These are phyloP conservation scores for Anseranas semipalmata DNA, from an alignment of 2,113 vertebrate species.

Conservation along the genomic window DNA sequence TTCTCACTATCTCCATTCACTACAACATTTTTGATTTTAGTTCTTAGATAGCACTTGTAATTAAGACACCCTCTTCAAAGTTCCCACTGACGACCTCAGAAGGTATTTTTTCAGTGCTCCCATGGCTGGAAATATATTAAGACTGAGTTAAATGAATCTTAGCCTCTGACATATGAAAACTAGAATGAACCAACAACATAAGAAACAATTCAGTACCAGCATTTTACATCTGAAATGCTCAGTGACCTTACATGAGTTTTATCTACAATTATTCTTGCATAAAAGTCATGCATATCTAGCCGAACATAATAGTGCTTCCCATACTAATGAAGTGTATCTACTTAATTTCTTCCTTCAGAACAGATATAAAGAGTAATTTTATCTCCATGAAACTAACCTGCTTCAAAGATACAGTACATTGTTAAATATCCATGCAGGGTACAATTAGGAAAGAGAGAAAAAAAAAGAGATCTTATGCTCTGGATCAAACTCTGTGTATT, in stretches of 20 bases:
- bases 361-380: background rate
- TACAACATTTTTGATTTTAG: background rate
- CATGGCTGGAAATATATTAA: background rate
- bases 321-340: background rate
- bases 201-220: background rate
- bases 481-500: background rate
- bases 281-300: background rate
- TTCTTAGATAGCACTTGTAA: background rate
- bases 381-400: background rate
- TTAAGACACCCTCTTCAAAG: background rate
- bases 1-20: background rate
- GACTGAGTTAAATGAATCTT: background rate
- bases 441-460: background rate
- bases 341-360: conserved; percentile 6
- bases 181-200: background rate
- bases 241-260: background rate
- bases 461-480: background rate
- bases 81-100: background rate
- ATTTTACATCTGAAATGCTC: background rate
- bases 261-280: conserved; percentile 1
- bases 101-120: background rate
- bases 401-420: background rate
- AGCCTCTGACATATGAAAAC: background rate
- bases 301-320: background rate
- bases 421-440: background rate